phyloP scores from a whole-genome alignment of 2,797 vertebrate genomes.

The Coendou prehensilis region DNA sequence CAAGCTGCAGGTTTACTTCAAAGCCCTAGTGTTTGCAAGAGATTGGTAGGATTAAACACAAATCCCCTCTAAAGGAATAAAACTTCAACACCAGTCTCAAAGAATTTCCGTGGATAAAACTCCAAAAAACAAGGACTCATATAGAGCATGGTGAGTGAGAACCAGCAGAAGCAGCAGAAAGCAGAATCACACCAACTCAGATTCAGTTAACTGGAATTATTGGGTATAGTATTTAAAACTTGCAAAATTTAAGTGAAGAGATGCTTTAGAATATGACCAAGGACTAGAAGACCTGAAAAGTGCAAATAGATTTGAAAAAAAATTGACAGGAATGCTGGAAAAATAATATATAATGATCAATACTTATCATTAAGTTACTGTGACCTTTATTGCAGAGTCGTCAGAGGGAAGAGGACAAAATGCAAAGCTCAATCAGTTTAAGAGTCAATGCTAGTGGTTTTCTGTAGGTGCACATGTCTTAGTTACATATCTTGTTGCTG shows the following conservation, averaged over 20 bases:
- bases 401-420: not conserved
- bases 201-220: not conserved
- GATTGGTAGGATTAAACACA: not conserved
- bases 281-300: not conserved
- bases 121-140: not conserved
- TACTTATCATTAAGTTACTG: not conserved
- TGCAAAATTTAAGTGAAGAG: not conserved
- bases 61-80: not conserved
- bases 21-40: not conserved
- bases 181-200: not conserved
- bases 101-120: not conserved
- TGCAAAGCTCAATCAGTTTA: not conserved
- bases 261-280: not conserved
- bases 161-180: not conserved
- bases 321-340: not conserved
- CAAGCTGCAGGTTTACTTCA: not conserved
- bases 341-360: not conserved
- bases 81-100: not conserved
- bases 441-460: not conserved
- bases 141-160: not conserved
- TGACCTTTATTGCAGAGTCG: not conserved
- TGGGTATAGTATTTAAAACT: not conserved
- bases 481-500: not conserved
- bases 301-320: constrained; percentile 19
- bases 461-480: not conserved